Evolutionary conservation across 2,888 invertebrate species (phyloP).

Genomic region (Cartodere bifasciata): DNA sequence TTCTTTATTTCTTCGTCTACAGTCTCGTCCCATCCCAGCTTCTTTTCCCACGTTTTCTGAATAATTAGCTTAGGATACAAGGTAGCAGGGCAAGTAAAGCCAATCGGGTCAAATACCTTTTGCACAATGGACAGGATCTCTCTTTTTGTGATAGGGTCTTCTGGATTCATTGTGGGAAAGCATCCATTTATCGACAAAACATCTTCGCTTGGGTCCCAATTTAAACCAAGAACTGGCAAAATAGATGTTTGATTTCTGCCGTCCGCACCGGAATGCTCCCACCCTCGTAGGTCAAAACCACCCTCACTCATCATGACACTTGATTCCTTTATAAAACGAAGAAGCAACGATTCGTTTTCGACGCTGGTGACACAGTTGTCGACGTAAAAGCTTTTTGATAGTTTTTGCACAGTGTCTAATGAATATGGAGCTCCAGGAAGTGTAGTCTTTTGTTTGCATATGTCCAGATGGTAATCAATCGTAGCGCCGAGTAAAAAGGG

Average conservation of each 20-base stretch:
- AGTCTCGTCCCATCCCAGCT: slow-evolving; percentile 5
- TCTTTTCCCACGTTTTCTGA: slow-evolving; percentile 6
- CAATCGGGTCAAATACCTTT: slow-evolving; percentile 16
- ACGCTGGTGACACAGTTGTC: slow-evolving; percentile 15
- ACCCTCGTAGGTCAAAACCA: slow-evolving; percentile 14
- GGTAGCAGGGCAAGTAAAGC: slow-evolving; percentile 13
- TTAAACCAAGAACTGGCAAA: slow-evolving; percentile 11
- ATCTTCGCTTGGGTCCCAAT: slow-evolving; percentile 7
- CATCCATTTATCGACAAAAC: slow-evolving; percentile 9
- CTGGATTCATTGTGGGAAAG: slow-evolving; percentile 11
- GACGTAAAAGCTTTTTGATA: slow-evolving; percentile 14
- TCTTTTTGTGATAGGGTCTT: slow-evolving; percentile 10
- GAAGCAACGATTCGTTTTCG: slow-evolving; percentile 2
- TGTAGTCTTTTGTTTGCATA: too few species aligned
- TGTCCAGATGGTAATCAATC: slow-evolving; percentile 10
- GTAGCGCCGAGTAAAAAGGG: slow-evolving; percentile 15
- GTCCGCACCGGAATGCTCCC: slow-evolving; percentile 12
- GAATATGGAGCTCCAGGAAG: too few species aligned
- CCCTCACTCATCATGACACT: slow-evolving; percentile 10
- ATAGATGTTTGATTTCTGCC: slow-evolving; percentile 15
- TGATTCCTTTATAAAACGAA: slow-evolving; percentile 11
- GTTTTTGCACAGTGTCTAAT: slow-evolving; percentile 7
- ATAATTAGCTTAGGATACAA: slow-evolving; percentile 17
- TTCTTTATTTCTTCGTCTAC: neutral
- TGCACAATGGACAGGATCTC: slow-evolving; percentile 12